Conservation (phyloP, 1,140 invertebrate genomes). For the honey bee (Apis mellifera) region Amel_HAv3.1 CM009937.2:13299501-13300000, state of each 20-base stretch:
- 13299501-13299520: no score
- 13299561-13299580: slow-evolving; percentile 13
- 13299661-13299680: neutral
- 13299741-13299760: neutral
- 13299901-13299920: neutral
- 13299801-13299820: slow-evolving; percentile 73
- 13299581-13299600: slow-evolving; percentile 57
- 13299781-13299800: slow-evolving; percentile 11
- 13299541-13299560: no score
- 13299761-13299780: neutral
- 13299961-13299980: slow-evolving; percentile 68
- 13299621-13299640: slow-evolving; percentile 70
- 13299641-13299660: slow-evolving; percentile 45
- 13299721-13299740: neutral
- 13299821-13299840: slow-evolving; percentile 80
- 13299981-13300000: slow-evolving; percentile 54
- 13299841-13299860: slow-evolving; percentile 78
- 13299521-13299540: no score
- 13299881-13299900: slow-evolving; percentile 13
- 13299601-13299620: slow-evolving; percentile 70
- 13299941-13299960: slow-evolving; percentile 63
- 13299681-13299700: neutral
- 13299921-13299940: slow-evolving; percentile 42
- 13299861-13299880: slow-evolving; percentile 38
- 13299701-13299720: neutral